Percentiles rank a stretch among this genome's conserved stretches.
phyloP scores from a whole-genome alignment of 2,888 invertebrate species.

The Heliconius erato region DNA sequence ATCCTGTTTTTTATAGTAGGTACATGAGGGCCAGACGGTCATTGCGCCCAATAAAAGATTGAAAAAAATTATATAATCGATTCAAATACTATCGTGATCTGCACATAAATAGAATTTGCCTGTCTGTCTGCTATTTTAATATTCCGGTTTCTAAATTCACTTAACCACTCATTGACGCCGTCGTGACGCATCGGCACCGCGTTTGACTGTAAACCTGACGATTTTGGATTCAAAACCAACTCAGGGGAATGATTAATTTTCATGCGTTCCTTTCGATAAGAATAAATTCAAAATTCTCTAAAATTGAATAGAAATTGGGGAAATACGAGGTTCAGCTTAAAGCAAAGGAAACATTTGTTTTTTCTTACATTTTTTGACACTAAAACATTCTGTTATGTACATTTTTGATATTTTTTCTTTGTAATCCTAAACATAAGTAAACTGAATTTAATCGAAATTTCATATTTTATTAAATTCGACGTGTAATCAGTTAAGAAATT shows the following conservation, averaged over 20 bases:
- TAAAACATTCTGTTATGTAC: no score
- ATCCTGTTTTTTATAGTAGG: neutral
- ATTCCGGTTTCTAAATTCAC: neutral
- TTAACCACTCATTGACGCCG: neutral
- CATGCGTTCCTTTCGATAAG: neutral
- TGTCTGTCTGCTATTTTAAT: neutral
- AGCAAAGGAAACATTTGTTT: no score
- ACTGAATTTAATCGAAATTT: no score
- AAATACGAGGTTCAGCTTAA: no score
- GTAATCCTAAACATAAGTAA: no score
- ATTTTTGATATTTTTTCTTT: no score
- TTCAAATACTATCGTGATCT: slow-evolving; percentile 1
- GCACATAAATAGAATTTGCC: neutral
- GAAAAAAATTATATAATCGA: slow-evolving; percentile 12
- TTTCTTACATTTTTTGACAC: no score
- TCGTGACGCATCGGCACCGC: neutral
- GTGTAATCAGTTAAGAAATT: no score
- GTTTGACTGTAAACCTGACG: no score
- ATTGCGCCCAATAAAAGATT: slow-evolving; percentile 9
- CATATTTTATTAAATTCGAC: no score
- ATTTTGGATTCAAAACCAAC: neutral
- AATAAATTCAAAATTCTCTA: neutral
- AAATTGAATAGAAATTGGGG: no score
- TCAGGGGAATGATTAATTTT: neutral
- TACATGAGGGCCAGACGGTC: neutral